A percentile compares a stretch with the other conserved stretches of the same genome.
Evolutionary conservation across 2,888 invertebrate species (phyloP).

Genomic region (Apocheima hispidaria): DNA sequence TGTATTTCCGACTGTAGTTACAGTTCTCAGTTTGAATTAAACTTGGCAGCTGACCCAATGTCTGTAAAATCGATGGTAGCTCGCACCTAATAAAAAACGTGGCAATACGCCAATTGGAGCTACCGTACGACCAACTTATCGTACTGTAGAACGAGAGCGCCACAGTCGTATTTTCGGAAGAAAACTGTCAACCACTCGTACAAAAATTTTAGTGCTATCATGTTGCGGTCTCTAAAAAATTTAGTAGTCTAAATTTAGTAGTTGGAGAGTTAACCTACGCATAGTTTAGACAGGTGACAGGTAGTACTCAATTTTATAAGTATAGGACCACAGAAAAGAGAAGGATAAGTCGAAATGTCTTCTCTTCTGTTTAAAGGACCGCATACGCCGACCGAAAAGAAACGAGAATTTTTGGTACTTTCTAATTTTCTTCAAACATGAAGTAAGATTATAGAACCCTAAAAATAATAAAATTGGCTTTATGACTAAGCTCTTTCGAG

Average conservation of each 20-base stretch:
- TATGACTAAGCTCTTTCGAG: no score
- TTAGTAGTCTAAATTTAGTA: constrained; percentile 31
- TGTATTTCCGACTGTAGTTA: background rate
- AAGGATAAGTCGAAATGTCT: no score
- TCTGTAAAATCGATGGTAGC: constrained; percentile 43
- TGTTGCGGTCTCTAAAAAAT: constrained; percentile 10
- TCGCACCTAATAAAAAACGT: constrained; percentile 43
- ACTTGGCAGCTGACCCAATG: constrained; percentile 43
- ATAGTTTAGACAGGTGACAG: constrained; percentile 8
- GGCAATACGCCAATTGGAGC: constrained; percentile 45
- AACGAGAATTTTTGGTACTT: no score
- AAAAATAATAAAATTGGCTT: no score
- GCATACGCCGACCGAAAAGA: no score
- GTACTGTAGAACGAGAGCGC: background rate
- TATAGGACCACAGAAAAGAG: no score
- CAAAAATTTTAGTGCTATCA: background rate
- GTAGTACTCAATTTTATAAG: constrained; percentile 4
- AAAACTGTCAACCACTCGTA: no score
- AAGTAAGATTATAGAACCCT: no score
- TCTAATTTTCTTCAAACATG: no score
- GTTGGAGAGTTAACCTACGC: constrained; percentile 28
- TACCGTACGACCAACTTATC: constrained; percentile 5
- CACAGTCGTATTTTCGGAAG: background rate
- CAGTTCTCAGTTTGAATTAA: constrained; percentile 27
- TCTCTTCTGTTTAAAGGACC: no score